Evolutionary conservation across 2,797 vertebrate genomes (phyloP).

Genomic region (Manis crassicaudata): DNA sequence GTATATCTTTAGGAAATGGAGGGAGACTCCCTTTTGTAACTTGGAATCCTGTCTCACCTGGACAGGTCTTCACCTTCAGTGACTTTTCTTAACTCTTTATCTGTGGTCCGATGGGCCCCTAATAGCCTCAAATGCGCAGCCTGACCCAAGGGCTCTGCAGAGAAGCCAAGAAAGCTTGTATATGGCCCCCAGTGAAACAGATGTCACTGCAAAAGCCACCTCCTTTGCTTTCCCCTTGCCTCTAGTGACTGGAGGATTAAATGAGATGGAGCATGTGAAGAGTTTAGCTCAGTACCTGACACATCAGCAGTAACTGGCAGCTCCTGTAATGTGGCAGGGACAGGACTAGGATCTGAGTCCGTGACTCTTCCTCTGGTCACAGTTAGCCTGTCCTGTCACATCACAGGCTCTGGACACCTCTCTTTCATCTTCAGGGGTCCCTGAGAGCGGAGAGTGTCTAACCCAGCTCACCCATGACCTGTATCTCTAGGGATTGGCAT

Average conservation of each 20-base stretch:
- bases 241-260: background rate
- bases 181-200: rapidly evolving
- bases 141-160: background rate
- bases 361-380: rapidly evolving
- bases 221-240: rapidly evolving
- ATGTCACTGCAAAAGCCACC: background rate
- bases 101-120: background rate
- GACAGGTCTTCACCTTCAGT: background rate
- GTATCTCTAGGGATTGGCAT: background rate
- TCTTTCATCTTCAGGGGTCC: background rate
- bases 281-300: background rate
- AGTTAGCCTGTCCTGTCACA: background rate
- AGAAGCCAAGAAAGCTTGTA: background rate
- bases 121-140: background rate
- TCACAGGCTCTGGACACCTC: background rate
- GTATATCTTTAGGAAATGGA: background rate
- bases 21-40: no score
- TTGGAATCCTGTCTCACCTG: background rate
- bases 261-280: background rate
- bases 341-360: background rate
- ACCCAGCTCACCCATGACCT: background rate
- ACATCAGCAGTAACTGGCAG: background rate
- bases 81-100: background rate
- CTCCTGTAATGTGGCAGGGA: background rate
- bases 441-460: background rate